Conservation (phyloP, 2,113 vertebrate genomes). For the Ornithorhynchus anatinus region DNA sequence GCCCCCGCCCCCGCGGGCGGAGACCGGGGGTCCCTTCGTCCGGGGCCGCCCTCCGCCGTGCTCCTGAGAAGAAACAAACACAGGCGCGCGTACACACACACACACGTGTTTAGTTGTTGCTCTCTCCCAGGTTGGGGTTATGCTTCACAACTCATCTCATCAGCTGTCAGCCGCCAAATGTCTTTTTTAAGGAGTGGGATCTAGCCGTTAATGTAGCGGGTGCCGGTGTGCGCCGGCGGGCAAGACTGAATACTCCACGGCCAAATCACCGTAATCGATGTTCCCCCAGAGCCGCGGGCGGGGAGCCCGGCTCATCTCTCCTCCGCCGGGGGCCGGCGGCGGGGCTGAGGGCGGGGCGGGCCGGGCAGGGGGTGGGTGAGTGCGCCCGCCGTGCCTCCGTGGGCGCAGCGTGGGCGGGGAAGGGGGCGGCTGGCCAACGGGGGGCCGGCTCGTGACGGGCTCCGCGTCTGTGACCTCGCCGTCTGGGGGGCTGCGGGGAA, state of each 20-base stretch:
- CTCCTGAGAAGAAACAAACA: too few species aligned
- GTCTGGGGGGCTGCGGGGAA: too few species aligned
- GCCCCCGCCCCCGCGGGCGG: background rate
- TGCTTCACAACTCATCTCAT: slow-evolving; percentile 68
- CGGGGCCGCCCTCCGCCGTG: too few species aligned
- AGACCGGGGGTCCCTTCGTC: rapidly evolving
- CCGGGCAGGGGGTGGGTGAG: too few species aligned
- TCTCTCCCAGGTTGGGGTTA: too few species aligned
- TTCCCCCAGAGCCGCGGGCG: slow-evolving; percentile 57
- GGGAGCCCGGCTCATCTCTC: slow-evolving; percentile 37
- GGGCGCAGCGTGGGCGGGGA: too few species aligned
- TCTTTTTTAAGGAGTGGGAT: slow-evolving; percentile 70
- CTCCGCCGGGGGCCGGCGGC: background rate
- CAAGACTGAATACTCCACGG: slow-evolving; percentile 64
- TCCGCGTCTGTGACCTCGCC: too few species aligned
- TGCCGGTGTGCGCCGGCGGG: slow-evolving; percentile 62
- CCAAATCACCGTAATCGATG: slow-evolving; percentile 69
- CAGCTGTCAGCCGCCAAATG: slow-evolving; percentile 67
- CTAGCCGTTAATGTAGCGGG: slow-evolving; percentile 66
- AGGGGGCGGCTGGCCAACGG: too few species aligned
- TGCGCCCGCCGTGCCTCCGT: too few species aligned
- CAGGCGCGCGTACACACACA: too few species aligned
- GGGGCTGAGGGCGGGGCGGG: background rate
- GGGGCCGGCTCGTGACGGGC: too few species aligned
- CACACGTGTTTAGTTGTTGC: too few species aligned